Percentiles rank a stretch among this genome's conserved stretches.
Conservation (phyloP, 2,113 vertebrate genomes). For the Eira barbara region DNA sequence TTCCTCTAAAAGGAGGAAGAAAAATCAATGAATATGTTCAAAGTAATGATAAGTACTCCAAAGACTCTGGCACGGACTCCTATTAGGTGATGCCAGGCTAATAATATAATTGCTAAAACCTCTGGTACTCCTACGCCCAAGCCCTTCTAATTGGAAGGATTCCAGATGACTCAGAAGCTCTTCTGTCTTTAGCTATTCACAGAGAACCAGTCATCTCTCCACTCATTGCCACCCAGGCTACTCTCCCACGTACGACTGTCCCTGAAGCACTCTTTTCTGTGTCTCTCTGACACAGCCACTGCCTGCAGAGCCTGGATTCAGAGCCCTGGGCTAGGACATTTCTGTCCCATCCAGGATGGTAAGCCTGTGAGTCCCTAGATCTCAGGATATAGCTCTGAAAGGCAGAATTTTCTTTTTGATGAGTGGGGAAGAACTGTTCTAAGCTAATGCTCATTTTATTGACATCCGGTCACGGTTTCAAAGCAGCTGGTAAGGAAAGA, state of each 20-base stretch:
- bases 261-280: not conserved
- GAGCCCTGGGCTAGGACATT: not conserved
- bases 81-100: not conserved
- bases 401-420: not conserved
- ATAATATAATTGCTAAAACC: not conserved
- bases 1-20: not conserved
- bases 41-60: not conserved
- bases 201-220: not conserved
- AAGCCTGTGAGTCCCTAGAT: not conserved
- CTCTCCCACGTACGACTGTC: not conserved
- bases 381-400: not conserved
- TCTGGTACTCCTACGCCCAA: not conserved
- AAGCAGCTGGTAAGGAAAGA: not conserved
- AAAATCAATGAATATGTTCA: conserved; percentile 28
- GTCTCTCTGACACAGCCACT: not conserved
- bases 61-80: not conserved
- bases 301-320: not conserved
- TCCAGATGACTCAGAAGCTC: not conserved
- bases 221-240: not conserved
- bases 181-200: not conserved
- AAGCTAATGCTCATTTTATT: not conserved
- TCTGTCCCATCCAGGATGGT: not conserved
- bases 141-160: not conserved
- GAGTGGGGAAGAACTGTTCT: not conserved
- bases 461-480: not conserved